A percentile compares a stretch with the other conserved stretches of the same genome.
These are phyloP conservation scores for Camponotus pennsylvanicus DNA, from an alignment of 1,140 invertebrate species.

Conservation along the genomic window DNA sequence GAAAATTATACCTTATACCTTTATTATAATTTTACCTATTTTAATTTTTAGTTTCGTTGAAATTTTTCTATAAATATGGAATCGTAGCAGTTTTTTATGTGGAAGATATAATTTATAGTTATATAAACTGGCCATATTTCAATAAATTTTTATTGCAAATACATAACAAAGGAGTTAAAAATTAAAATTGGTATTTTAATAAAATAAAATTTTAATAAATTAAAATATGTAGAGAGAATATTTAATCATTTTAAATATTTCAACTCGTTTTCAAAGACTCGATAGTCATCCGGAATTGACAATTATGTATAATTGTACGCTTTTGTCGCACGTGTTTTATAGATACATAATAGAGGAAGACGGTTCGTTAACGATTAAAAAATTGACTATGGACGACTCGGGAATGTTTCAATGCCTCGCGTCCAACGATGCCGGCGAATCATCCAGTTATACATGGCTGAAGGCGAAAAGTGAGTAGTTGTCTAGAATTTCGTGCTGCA, in stretches of 20 bases:
- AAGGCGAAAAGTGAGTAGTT: conserved; percentile 97
- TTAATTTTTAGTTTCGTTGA: not conserved
- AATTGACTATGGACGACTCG: conserved; percentile 94
- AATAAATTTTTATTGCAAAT: not conserved
- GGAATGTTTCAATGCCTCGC: conserved; percentile 99
- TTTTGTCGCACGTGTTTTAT: conserved; percentile 33
- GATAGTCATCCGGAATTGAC: not conserved
- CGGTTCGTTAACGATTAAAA: conserved; percentile 93
- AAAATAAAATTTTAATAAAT: no score
- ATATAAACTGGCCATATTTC: not conserved
- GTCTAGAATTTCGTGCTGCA: not conserved
- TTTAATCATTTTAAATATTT: not conserved
- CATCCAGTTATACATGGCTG: conserved; percentile 96
- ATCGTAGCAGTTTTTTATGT: not conserved
- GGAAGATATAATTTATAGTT: not conserved
- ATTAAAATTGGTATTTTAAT: not conserved
- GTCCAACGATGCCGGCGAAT: conserved; percentile 95
- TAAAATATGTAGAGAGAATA: conserved; percentile 7
- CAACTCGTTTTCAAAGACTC: not conserved
- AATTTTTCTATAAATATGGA: not conserved
- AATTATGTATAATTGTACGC: not conserved
- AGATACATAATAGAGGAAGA: conserved; percentile 92
- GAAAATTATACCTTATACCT: not conserved
- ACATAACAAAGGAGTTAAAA: not conserved
- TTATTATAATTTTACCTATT: not conserved